Evolutionary conservation across 2,113 vertebrate genomes (phyloP), one percentile per base, ranked within the genome.

Genomic region (Motacilla alba): DNA sequence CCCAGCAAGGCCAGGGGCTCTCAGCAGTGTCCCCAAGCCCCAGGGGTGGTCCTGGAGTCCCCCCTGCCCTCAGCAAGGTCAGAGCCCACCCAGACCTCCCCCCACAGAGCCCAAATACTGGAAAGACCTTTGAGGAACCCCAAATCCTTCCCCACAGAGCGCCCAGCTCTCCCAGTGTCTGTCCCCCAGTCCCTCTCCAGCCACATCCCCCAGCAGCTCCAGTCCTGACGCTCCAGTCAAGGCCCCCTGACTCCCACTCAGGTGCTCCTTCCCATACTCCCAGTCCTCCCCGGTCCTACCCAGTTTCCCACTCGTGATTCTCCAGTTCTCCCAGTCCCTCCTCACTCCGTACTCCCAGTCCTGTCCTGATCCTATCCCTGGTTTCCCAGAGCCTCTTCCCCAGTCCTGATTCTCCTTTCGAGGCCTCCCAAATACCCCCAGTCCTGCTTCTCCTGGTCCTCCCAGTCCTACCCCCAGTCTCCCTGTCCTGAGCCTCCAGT

Each of bases 41-140:
- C 21, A 28, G 4, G 10, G 4, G 20, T 30, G 6, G 5, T 23
- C 27, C n/a, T 11, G 6, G 20, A 44, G 9, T 7, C 7, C 2
- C 31, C 16, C 17, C 15, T 14, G 21, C n/a, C 26, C 63, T 46
- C 20, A 0, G 20, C 28, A 55, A 39, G 19, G 41, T 3, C 26
- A 66, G 43, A 66, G 24, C 4, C 19, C 6, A 17, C 12, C 11
- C 14, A 26, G 8, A 17, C 5, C n/a, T 31, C 12, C 28, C 15
- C 9, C 20, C 15, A 21, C 0, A 0, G 35, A 31, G 39, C 26
- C 15, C 27, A 16, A 53, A 17, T 39, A 62, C 47, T 44, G 17
- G 13, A 21, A 63, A 37, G 16, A 16, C 3, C 21, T 24, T 7
- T 53, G 13, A 63, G 26, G 13, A 44, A 14, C 6, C 21, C 31